Percentiles rank a stretch among this genome's conserved stretches.
Evolutionary conservation across 2,113 vertebrate genomes (phyloP).

Genomic region (Hiodon tergisus): DNA sequence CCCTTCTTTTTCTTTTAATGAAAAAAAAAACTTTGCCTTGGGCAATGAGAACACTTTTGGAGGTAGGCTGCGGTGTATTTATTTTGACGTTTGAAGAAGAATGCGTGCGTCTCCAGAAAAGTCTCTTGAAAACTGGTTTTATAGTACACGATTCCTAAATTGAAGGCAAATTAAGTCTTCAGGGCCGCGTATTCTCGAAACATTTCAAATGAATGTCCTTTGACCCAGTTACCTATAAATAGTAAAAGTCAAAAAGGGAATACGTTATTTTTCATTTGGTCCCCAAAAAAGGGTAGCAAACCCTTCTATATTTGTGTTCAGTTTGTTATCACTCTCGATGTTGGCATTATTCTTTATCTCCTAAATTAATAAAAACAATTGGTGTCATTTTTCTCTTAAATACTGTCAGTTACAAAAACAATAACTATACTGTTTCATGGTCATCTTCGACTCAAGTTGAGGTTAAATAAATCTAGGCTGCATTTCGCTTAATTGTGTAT

Average conservation of each 20-base stretch:
- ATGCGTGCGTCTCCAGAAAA: not conserved
- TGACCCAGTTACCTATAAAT: not conserved
- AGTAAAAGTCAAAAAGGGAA: not conserved
- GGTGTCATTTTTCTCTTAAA: too few relatives aligned
- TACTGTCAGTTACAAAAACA: too few relatives aligned
- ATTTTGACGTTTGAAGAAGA: constrained; percentile 5
- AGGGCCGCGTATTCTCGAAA: not conserved
- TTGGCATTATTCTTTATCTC: too few relatives aligned
- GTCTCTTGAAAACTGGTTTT: not conserved
- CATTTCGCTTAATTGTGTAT: too few relatives aligned
- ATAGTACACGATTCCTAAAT: not conserved
- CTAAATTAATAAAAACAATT: too few relatives aligned
- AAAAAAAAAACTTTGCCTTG: constrained; percentile 20
- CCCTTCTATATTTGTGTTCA: too few relatives aligned
- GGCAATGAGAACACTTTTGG: constrained; percentile 11
- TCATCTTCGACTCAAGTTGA: too few relatives aligned
- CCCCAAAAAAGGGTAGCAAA: too few relatives aligned
- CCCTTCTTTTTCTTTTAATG: constrained; percentile 2
- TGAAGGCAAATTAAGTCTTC: not conserved
- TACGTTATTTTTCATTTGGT: not conserved
- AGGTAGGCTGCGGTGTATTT: constrained; percentile 4
- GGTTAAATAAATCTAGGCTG: too few relatives aligned
- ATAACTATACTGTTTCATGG: too few relatives aligned
- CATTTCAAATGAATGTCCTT: not conserved
- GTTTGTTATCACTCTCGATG: too few relatives aligned